These are phyloP conservation scores for Neofelis nebulosa DNA, from an alignment of 2,113 vertebrate species.

Conservation along the genomic window DNA sequence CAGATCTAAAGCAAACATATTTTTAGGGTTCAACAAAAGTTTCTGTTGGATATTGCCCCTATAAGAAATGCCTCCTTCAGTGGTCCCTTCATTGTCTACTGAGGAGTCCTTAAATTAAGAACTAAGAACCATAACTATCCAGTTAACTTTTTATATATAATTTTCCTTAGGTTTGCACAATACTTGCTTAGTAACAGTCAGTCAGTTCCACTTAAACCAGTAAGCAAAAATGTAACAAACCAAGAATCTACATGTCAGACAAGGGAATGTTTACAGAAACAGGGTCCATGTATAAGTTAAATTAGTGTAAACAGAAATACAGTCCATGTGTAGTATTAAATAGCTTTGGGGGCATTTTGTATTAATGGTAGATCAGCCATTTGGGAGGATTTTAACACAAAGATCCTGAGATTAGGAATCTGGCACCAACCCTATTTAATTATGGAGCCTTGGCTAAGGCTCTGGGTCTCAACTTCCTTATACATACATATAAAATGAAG, in stretches of 20 bases:
- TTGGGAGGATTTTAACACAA: not conserved
- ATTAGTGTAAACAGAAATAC: not conserved
- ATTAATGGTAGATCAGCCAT: not conserved
- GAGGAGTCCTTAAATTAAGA: not conserved
- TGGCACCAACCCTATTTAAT: not conserved
- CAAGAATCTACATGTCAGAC: not conserved
- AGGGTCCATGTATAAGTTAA: not conserved
- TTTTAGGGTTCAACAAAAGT: not conserved
- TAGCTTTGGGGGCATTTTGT: not conserved
- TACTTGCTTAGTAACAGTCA: not conserved
- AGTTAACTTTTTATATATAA: not conserved
- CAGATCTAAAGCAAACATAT: not conserved
- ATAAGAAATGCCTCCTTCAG: not conserved
- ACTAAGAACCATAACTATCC: not conserved
- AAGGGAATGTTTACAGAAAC: not conserved
- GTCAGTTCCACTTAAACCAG: not conserved
- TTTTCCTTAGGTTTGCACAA: not conserved
- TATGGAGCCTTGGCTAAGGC: not conserved
- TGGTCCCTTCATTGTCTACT: not conserved
- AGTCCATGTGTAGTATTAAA: not conserved
- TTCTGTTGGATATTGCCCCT: not conserved
- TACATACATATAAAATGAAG: not conserved
- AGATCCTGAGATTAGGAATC: not conserved
- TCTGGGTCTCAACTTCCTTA: not conserved
- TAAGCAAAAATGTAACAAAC: not conserved